Evolutionary conservation across 2,888 invertebrate species (phyloP).

Genomic region (Ectemnius cavifrons): DNA sequence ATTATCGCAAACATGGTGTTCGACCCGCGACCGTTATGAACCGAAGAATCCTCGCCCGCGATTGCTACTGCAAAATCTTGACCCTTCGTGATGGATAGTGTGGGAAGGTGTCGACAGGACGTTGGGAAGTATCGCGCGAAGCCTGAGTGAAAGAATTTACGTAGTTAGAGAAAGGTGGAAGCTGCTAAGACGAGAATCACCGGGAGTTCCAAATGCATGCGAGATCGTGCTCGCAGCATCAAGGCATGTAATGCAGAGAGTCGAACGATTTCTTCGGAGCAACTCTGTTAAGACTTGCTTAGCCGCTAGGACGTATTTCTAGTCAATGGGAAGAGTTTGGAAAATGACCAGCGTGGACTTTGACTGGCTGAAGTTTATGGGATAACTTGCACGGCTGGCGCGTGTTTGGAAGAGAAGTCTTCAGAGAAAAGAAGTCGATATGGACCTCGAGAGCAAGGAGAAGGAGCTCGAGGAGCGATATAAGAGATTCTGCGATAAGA

Average conservation of each 20-base stretch:
- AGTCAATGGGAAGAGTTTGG: too few relatives aligned
- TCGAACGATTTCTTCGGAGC: neutral
- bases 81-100: conserved; percentile 10
- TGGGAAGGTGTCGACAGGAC: neutral
- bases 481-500: conserved; percentile 19
- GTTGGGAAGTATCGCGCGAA: neutral
- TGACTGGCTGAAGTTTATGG: too few relatives aligned
- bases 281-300: neutral
- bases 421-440: conserved; percentile 10
- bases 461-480: conserved; percentile 29
- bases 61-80: conserved; percentile 12
- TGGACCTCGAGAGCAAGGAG: conserved; percentile 30
- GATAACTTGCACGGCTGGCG: too few relatives aligned
- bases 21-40: conserved; percentile 36
- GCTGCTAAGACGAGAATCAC: too few relatives aligned
- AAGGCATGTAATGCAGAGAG: neutral
- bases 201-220: neutral
- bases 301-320: too few relatives aligned
- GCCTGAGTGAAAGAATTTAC: neutral
- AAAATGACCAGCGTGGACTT: too few relatives aligned
- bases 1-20: conserved; percentile 37
- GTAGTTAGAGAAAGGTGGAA: too few relatives aligned
- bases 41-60: neutral
- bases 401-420: too few relatives aligned
- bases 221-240: neutral